Conservation (phyloP, 2,797 vertebrate genomes). For the Peromyscus melanophrys region DNA sequence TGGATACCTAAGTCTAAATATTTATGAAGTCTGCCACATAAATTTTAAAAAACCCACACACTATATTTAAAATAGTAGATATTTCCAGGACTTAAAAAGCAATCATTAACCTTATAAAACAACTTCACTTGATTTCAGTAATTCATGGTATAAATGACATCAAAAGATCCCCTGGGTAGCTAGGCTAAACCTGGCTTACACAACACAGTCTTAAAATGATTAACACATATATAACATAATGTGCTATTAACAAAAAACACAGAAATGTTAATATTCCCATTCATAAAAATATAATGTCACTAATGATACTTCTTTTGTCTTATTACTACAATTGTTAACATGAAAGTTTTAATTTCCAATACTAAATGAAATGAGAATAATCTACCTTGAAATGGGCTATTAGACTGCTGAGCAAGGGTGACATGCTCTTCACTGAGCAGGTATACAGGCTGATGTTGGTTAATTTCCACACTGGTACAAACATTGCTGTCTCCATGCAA, state of each 20-base stretch:
- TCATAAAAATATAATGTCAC: background rate
- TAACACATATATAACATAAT: background rate
- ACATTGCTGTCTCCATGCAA: constrained; percentile 99
- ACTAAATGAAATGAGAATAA: constrained; percentile 63
- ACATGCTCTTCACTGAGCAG: constrained; percentile 98
- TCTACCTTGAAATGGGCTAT: constrained; percentile 98
- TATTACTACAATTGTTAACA: constrained; percentile 39
- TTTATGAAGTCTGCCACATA: background rate
- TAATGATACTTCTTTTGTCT: constrained; percentile 47
- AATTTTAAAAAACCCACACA: constrained; percentile 52
- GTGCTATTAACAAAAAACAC: constrained; percentile 50
- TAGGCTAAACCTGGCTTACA: constrained; percentile 10
- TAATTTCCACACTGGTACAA: constrained; percentile 99
- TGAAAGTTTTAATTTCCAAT: constrained; percentile 40
- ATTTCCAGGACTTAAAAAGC: constrained; percentile 57
- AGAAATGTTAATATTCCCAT: constrained; percentile 53
- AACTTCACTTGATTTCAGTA: constrained; percentile 29
- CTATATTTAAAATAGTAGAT: constrained; percentile 41
- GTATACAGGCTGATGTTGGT: constrained; percentile 99
- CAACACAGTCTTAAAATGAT: constrained; percentile 48
- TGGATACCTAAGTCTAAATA: constrained; percentile 47
- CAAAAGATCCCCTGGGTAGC: background rate
- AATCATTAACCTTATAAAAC: constrained; percentile 49
- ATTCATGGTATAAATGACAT: constrained; percentile 14
- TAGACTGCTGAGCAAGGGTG: constrained; percentile 96